Conservation (phyloP, 2,888 invertebrate genomes). For the Synergus laeviventris region DNA sequence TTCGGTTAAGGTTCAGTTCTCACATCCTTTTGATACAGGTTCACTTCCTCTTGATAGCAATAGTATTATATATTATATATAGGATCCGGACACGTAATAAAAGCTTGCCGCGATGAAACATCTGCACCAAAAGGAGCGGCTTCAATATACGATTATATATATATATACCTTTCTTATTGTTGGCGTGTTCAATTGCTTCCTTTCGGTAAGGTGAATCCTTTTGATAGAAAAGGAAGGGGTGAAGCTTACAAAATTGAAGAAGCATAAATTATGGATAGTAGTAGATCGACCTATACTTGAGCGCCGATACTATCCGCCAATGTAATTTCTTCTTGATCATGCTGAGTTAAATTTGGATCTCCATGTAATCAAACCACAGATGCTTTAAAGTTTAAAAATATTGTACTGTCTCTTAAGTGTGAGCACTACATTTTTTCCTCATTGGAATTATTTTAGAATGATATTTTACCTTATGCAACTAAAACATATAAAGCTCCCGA, state of each 20-base stretch:
- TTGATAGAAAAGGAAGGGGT: background rate
- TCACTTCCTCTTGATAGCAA: conserved; percentile 24
- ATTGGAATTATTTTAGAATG: background rate
- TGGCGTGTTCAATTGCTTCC: conserved; percentile 33
- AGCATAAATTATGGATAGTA: conserved; percentile 38
- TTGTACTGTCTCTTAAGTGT: background rate
- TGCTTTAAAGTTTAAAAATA: conserved; percentile 14
- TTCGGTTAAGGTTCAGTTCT: background rate
- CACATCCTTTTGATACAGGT: conserved; percentile 29
- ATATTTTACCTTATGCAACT: background rate
- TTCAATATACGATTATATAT: conserved; percentile 14
- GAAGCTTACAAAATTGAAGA: conserved; percentile 34
- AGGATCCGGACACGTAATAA: conserved; percentile 28
- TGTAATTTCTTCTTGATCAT: conserved; percentile 22
- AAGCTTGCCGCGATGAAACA: conserved; percentile 26
- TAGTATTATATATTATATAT: conserved; percentile 3
- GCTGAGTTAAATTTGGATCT: conserved; percentile 33
- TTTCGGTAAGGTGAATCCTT: conserved; percentile 19
- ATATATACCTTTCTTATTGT: conserved; percentile 13
- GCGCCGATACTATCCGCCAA: conserved; percentile 10
- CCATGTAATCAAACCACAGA: conserved; percentile 30
- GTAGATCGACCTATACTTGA: conserved; percentile 21
- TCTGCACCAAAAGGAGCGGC: conserved; percentile 24
- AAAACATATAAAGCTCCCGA: background rate
- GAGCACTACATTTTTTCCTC: background rate